A percentile compares a stretch with the other conserved stretches of the same genome.
phyloP scores from a whole-genome alignment of 1,140 invertebrate species.

The Anoplophora glabripennis region DNA sequence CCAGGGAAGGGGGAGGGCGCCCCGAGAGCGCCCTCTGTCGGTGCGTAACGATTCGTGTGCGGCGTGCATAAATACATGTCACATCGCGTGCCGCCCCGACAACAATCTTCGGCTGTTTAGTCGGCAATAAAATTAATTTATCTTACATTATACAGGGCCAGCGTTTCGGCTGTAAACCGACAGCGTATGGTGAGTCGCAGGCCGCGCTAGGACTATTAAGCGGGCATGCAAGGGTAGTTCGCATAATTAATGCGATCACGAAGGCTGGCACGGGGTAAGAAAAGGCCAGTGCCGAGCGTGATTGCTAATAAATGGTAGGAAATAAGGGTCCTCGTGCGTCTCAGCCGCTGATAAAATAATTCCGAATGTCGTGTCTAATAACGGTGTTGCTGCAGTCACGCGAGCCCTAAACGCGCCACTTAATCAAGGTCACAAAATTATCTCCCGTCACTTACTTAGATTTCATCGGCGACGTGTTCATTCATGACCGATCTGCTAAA shows the following conservation, averaged over 20 bases:
- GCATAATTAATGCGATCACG: constrained; percentile 48
- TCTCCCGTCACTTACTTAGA: constrained; percentile 2
- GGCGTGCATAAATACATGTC: constrained; percentile 41
- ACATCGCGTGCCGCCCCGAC: constrained; percentile 44
- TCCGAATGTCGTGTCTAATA: constrained; percentile 50
- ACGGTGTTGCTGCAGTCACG: constrained; percentile 38
- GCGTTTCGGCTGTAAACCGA: constrained; percentile 39
- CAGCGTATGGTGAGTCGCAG: constrained; percentile 25
- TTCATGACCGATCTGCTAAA: too few species aligned
- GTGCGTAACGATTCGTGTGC: constrained; percentile 31
- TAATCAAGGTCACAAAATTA: constrained; percentile 36
- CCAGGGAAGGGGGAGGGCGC: background rate
- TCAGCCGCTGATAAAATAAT: constrained; percentile 50
- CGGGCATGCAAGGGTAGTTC: constrained; percentile 43
- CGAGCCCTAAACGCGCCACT: constrained; percentile 39
- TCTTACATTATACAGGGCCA: constrained; percentile 45
- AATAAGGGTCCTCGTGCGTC: constrained; percentile 50
- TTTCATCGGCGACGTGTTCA: too few species aligned
- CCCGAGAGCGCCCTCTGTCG: background rate
- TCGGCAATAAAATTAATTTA: constrained; percentile 52
- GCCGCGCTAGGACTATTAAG: constrained; percentile 12
- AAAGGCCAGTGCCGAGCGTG: constrained; percentile 46
- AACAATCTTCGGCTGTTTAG: constrained; percentile 50
- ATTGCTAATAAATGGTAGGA: constrained; percentile 51
- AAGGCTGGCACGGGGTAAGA: constrained; percentile 47